Conservation (phyloP, 1,140 invertebrate species). For the Marisa cornuarietis region DNA sequence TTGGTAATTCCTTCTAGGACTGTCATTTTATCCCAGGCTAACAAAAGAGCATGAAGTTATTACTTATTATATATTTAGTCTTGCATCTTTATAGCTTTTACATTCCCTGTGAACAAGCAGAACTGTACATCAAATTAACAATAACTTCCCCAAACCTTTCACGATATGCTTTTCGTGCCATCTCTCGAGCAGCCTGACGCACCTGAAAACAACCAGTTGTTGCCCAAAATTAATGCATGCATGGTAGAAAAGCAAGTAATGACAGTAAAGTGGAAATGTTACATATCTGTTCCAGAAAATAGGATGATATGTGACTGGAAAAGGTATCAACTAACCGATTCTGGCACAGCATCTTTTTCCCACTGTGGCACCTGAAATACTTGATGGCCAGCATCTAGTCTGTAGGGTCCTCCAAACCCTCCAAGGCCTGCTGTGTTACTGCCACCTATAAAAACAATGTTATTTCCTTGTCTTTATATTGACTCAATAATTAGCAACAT, state of each 20-base stretch:
- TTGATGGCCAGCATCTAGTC: slow-evolving; percentile 88
- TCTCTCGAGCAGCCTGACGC: slow-evolving; percentile 87
- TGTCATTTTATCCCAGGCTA: no score
- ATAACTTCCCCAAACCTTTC: slow-evolving; percentile 68
- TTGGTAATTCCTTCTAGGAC: no score
- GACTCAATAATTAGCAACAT: no score
- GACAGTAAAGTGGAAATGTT: neutral
- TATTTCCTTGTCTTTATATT: no score
- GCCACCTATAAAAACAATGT: slow-evolving; percentile 56
- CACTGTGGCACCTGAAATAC: slow-evolving; percentile 90
- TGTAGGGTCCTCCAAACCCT: slow-evolving; percentile 65
- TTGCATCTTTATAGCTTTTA: no score
- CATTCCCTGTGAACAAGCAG: no score
- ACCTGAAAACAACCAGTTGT: slow-evolving; percentile 66
- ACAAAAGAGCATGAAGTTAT: no score
- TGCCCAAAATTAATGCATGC: neutral
- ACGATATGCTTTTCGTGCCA: slow-evolving; percentile 90
- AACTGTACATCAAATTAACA: no score
- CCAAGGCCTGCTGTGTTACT: slow-evolving; percentile 87
- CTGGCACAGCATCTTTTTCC: slow-evolving; percentile 90
- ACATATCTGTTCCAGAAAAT: neutral
- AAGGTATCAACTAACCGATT: slow-evolving; percentile 69
- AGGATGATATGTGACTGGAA: neutral
- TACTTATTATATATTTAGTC: no score
- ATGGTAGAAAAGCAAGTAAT: neutral